Percentiles rank a stretch among this genome's conserved stretches.
These are phyloP conservation scores for Perca schrenkii DNA, from an alignment of 2,113 vertebrate species.

Conservation along the genomic window DNA sequence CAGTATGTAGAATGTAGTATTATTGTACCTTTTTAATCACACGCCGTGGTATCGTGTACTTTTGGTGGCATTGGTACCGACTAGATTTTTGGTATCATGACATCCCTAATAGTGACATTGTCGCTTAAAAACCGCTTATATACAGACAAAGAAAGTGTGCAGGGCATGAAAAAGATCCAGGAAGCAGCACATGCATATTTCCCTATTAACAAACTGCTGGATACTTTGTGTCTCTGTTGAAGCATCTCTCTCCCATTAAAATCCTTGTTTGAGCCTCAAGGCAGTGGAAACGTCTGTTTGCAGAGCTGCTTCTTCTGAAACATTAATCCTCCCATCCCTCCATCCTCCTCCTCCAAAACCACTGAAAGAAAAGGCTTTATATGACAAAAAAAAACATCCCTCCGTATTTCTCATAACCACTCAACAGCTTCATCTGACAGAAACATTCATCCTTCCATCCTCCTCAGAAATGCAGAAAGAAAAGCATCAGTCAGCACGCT, in stretches of 20 bases:
- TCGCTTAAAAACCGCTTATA: constrained; percentile 11
- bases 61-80: too few species aligned
- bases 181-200: constrained; percentile 47
- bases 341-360: constrained; percentile 51
- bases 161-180: constrained; percentile 29
- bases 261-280: constrained; percentile 68
- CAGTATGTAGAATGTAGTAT: too few species aligned
- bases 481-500: background rate
- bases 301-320: constrained; percentile 68
- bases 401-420: constrained; percentile 14
- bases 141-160: constrained; percentile 10
- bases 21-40: too few species aligned
- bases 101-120: background rate
- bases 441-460: constrained; percentile 49
- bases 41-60: too few species aligned
- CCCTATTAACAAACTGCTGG: constrained; percentile 40
- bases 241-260: constrained; percentile 64
- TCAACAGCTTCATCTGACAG: constrained; percentile 44
- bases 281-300: constrained; percentile 73
- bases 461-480: constrained; percentile 15
- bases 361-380: constrained; percentile 62
- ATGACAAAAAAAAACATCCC: constrained; percentile 32
- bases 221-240: constrained; percentile 49
- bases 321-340: constrained; percentile 71
- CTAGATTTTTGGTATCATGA: too few species aligned